Conservation (phyloP, 2,797 vertebrate species). For the Serranus cabrilla region DNA sequence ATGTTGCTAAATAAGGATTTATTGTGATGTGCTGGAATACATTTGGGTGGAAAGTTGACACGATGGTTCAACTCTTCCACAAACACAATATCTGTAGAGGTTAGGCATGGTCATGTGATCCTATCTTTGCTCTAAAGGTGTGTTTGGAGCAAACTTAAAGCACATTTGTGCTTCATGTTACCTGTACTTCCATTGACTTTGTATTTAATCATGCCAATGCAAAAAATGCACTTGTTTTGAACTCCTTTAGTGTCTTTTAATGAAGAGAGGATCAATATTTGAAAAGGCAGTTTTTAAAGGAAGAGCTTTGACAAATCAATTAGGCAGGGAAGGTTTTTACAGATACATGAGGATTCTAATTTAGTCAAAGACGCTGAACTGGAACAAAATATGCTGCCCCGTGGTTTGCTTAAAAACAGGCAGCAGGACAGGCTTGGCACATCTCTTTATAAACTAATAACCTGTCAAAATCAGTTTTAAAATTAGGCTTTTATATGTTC, state of each 20-base stretch:
- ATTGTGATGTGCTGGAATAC: constrained; percentile 2
- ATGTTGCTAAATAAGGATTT: background rate
- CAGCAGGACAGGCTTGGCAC: background rate
- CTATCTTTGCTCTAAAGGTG: too few species aligned
- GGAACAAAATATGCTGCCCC: background rate
- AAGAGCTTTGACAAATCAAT: constrained; percentile 32
- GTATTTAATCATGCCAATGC: too few species aligned
- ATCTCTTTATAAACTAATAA: background rate
- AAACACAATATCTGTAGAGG: too few species aligned
- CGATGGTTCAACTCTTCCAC: background rate
- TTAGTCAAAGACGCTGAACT: background rate
- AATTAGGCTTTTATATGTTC: background rate
- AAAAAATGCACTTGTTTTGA: too few species aligned
- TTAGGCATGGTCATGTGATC: background rate
- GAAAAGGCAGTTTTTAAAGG: constrained; percentile 32
- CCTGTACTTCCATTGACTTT: too few species aligned
- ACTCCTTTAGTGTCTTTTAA: constrained; percentile 21
- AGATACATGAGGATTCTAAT: constrained; percentile 9
- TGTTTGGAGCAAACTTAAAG: too few species aligned
- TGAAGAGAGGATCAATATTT: constrained; percentile 47
- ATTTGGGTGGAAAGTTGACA: background rate
- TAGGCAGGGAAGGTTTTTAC: background rate
- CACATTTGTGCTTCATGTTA: too few species aligned
- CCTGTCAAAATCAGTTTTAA: background rate
- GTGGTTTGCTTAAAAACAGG: background rate